Evolutionary conservation across 2,113 vertebrate species (phyloP), one percentile per base, ranked within the genome.

Genomic region (Natator depressus): DNA sequence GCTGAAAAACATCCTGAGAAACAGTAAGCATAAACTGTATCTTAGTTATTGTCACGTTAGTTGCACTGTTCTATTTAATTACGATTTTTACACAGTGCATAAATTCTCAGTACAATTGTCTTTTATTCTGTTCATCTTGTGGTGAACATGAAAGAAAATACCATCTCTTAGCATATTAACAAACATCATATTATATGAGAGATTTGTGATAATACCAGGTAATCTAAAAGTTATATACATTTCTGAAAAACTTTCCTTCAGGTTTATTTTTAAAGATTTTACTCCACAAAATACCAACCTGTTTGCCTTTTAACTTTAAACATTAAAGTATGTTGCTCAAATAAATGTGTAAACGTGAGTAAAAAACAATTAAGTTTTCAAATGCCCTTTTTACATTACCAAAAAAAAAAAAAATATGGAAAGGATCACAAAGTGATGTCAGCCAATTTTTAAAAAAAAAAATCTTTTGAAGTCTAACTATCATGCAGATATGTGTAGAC

Each of bases 131-230:
- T 90, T 75, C 47, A 46, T 57, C 81, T 94, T 93, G 90, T 20
- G 20, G 53, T 91, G 72, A 95, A 95, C 84, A 96, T 86, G 93
- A 85, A 89, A 94, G 91, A 96, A 93, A 95, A 94, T 65, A 96
- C 82, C 94, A 82, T 89, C 88, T 93, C 93, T 96, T 96, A 96
- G 50, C 89, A 96, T 89, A 82, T 95, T 27, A 95, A 95, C 84
- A 95, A 92, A 89, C 93, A 88, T 42, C 65, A 96, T 94, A 51
- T 72, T 57, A 10, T 51, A 89, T 85, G 86, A 93, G 83, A 95
- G 46, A 38, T 82, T 89, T 96, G 89, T 89, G 59, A 82, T 93
- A 94, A 94, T 59, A 92, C 49, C 85, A 81, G 85, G 50, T 89
- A 31, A 92, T 7, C 46, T 85, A 78, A 96, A 96, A 93, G 7